Conservation (phyloP, 2,888 invertebrate genomes). For the Drosophila meridionalis region DNA sequence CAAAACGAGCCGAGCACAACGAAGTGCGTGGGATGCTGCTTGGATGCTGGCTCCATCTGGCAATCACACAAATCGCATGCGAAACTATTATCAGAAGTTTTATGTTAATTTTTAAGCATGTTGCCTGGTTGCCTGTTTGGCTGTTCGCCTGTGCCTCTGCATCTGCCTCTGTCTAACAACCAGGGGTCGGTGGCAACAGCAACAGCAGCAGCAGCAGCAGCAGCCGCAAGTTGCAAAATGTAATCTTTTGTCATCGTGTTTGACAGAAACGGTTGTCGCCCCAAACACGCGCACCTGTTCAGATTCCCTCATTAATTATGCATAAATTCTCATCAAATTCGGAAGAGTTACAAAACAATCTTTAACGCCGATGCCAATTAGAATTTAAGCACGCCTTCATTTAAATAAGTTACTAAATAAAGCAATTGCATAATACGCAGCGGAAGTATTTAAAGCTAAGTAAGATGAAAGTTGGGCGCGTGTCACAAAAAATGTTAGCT, state of each 20-base stretch:
- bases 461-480: not conserved
- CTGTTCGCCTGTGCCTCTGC: slow-evolving; percentile 38
- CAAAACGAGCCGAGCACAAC: slow-evolving; percentile 32
- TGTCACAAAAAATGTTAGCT: not conserved
- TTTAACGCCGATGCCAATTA: slow-evolving; percentile 38
- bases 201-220: slow-evolving; percentile 35
- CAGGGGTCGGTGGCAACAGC: slow-evolving; percentile 46
- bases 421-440: not conserved
- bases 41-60: slow-evolving; percentile 29
- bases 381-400: slow-evolving; percentile 2
- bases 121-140: slow-evolving; percentile 45
- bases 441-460: not conserved
- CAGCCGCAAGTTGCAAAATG: slow-evolving; percentile 73
- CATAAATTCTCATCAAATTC: slow-evolving; percentile 75
- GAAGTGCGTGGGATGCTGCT: slow-evolving; percentile 48
- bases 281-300: slow-evolving; percentile 77
- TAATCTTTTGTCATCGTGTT: slow-evolving; percentile 82
- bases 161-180: slow-evolving; percentile 45
- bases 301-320: slow-evolving; percentile 83
- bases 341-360: slow-evolving; percentile 38
- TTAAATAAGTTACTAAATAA: not conserved
- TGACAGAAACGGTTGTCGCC: slow-evolving; percentile 76
- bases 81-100: slow-evolving; percentile 82
- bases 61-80: slow-evolving; percentile 69
- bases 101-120: slow-evolving; percentile 81